Percentiles rank a stretch among this genome's conserved stretches.
Conservation (phyloP, 2,888 invertebrate species). For the Zeuzera pyrina region DNA sequence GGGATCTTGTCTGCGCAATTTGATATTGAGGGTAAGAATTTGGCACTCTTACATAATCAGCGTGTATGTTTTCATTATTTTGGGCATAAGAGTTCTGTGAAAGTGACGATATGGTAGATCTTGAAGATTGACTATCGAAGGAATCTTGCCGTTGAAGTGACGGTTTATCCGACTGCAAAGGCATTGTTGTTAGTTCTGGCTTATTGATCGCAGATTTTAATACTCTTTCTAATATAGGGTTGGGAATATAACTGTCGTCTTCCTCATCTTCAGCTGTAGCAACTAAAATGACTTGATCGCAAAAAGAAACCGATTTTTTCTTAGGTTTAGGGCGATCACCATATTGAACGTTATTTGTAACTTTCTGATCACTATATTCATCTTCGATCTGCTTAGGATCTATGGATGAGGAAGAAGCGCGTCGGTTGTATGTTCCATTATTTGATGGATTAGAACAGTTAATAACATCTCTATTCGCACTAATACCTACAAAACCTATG, state of each 20-base stretch:
- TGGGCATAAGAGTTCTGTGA: constrained; percentile 54
- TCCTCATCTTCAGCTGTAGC: constrained; percentile 95
- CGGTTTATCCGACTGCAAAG: constrained; percentile 60
- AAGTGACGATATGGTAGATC: constrained; percentile 63
- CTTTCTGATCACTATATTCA: constrained; percentile 47
- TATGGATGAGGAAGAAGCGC: constrained; percentile 56
- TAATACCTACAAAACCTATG: constrained; percentile 54
- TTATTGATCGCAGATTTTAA: constrained; percentile 86
- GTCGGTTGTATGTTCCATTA: constrained; percentile 41
- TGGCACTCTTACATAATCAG: constrained; percentile 53
- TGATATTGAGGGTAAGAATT: constrained; percentile 52
- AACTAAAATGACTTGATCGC: constrained; percentile 93
- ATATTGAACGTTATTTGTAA: constrained; percentile 38
- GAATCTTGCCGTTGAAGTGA: constrained; percentile 64
- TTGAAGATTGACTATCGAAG: constrained; percentile 65
- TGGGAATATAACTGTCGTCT: constrained; percentile 91
- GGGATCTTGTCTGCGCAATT: constrained; percentile 42
- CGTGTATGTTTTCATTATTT: constrained; percentile 40
- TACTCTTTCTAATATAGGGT: constrained; percentile 90
- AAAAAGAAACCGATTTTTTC: constrained; percentile 96
- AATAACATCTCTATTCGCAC: constrained; percentile 59
- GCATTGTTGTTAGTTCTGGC: constrained; percentile 73
- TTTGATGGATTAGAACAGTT: constrained; percentile 56
- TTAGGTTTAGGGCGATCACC: constrained; percentile 77
- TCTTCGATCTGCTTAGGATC: constrained; percentile 59